Evolutionary conservation across 1,140 invertebrate species (phyloP), one percentile per base, ranked within the genome.

Genomic region (Drosophila subpulchrella): DNA sequence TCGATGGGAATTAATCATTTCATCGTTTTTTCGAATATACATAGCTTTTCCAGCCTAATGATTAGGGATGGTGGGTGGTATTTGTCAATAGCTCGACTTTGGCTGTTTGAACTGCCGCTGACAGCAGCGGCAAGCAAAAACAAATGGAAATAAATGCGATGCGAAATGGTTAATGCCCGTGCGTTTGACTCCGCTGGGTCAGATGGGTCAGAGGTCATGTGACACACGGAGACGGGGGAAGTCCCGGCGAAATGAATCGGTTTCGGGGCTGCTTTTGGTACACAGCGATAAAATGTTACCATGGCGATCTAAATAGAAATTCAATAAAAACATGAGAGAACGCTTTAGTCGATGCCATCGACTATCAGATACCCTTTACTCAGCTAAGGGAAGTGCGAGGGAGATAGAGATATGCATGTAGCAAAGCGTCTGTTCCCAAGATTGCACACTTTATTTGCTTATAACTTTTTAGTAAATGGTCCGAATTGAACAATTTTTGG

Each of bases 71-170:
- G 5, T 27, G 27, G 39, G 39, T 30, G 24, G 38, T 42, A 30
- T 32, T 57, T 57, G 67, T 71, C 67, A 71, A 71, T 70, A 70
- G 67, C 58, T 70, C 32, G 41, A 53, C 55, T 71, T 70, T 17
- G 41, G 66, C 55, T 57, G 36, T 50, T 66, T 66, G 55, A 60
- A 59, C 62, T 66, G 62, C n/a, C 51, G 63, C 65, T 70, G 67
- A 71, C 67, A 68, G 62, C 41, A 15, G 15, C 17, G 10, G 47
- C 47, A 34, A 42, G 34, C 27, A n/a, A 41, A 41, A 24, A 54
- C 66, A 71, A 71, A 71, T 71, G 68, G 30, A 71, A 58, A 71
- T 58, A 71, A 71, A 71, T 71, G 67, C 66, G 51, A 47, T 57
- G 51, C 51, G 44, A 57, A 71, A 71, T 71, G 67, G 65, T 50